phyloP scores from a whole-genome alignment of 2,888 invertebrate genomes.

The Philhelius pedissequus region DNA sequence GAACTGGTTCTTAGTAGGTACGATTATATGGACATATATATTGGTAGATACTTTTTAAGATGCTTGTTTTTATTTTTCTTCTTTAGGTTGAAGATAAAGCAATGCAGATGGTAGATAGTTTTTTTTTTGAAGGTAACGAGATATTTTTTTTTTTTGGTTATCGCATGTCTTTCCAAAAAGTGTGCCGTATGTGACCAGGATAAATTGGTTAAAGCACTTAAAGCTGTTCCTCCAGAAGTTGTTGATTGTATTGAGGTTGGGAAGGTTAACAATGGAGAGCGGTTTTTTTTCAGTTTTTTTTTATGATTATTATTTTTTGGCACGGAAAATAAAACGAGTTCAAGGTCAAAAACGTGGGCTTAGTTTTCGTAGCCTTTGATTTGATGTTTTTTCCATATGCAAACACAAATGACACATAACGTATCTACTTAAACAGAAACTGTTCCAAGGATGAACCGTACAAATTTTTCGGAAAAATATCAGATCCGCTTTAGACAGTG shows the following conservation, averaged over 20 bases:
- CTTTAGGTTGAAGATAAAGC: background rate
- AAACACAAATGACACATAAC: too few species aligned
- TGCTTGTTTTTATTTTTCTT: background rate
- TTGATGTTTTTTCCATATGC: too few species aligned
- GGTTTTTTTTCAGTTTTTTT: background rate
- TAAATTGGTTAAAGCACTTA: slow-evolving; percentile 15
- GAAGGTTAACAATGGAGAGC: slow-evolving; percentile 46
- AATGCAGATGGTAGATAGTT: slow-evolving; percentile 20
- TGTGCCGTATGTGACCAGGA: slow-evolving; percentile 41
- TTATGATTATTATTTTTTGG: slow-evolving; percentile 1
- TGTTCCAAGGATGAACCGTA: too few species aligned
- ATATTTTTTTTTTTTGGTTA: background rate
- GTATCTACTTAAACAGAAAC: too few species aligned
- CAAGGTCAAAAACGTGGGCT: slow-evolving; percentile 44
- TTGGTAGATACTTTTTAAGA: background rate
- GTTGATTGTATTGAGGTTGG: slow-evolving; percentile 23
- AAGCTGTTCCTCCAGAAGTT: background rate
- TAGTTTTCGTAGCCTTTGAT: background rate
- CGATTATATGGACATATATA: background rate
- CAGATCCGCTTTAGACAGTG: too few species aligned
- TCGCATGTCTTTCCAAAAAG: slow-evolving; percentile 16
- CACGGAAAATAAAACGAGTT: slow-evolving; percentile 23
- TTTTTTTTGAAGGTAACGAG: background rate
- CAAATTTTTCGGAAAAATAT: too few species aligned
- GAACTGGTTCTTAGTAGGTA: slow-evolving; percentile 55